Evolutionary conservation across 37 sponge, comb jelly and placozoan species (phyloP).

Genomic region (Geodia barretti): DNA sequence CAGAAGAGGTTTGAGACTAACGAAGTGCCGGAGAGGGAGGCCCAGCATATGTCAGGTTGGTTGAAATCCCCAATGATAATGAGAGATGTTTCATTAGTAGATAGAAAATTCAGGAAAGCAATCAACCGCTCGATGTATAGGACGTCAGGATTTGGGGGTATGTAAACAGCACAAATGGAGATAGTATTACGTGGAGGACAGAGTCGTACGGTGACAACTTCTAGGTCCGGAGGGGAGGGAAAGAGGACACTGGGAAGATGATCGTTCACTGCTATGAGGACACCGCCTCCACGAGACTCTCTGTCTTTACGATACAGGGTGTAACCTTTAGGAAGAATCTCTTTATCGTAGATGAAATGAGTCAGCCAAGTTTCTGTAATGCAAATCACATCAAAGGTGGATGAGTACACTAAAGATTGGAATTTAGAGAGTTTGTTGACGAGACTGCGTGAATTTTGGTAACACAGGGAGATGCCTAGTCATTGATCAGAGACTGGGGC

Average conservation of each 20-base stretch:
- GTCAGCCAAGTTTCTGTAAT: slow-evolving; percentile 42
- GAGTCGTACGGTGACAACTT: slow-evolving; percentile 12
- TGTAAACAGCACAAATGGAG: too few species aligned
- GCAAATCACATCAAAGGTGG: slow-evolving; percentile 1
- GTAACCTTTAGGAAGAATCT: slow-evolving; percentile 19
- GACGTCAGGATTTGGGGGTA: too few species aligned
- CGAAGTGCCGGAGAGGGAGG: neutral
- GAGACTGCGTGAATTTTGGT: slow-evolving; percentile 19
- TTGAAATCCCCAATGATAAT: slow-evolving; percentile 59
- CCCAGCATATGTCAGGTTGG: slow-evolving; percentile 34
- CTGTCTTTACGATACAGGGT: slow-evolving; percentile 37
- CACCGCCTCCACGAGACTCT: slow-evolving; percentile 44
- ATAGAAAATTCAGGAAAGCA: neutral
- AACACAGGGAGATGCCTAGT: too few species aligned
- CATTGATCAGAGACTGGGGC: too few species aligned
- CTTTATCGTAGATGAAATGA: slow-evolving; percentile 9
- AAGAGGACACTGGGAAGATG: neutral
- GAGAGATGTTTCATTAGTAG: neutral
- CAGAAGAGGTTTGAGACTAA: neutral
- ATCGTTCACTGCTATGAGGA: slow-evolving; percentile 25
- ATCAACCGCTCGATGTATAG: neutral
- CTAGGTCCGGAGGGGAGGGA: slow-evolving; percentile 7
- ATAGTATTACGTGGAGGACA: slow-evolving; percentile 13
- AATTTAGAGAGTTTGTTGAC: slow-evolving; percentile 24
- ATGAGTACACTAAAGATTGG: slow-evolving; percentile 14